These are phyloP conservation scores for Abrostola triplasia DNA, from an alignment of 2,888 invertebrate species.

Conservation along the genomic window DNA sequence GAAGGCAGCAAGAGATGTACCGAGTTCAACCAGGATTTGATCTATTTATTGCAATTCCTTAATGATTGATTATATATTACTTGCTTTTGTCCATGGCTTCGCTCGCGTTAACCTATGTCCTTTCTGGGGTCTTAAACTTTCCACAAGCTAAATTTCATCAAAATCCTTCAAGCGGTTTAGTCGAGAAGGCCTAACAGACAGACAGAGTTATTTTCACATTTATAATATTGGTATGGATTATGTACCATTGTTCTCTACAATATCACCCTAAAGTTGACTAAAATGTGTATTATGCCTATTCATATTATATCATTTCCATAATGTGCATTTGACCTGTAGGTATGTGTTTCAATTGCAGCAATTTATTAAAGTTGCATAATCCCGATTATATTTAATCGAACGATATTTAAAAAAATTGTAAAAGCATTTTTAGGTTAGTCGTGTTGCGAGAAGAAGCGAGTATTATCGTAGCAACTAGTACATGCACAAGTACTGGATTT, in stretches of 20 bases:
- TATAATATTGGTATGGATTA: no score
- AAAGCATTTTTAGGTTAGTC: slow-evolving; percentile 31
- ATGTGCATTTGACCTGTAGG: slow-evolving; percentile 56
- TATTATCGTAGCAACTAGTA: background rate
- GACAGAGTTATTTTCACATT: no score
- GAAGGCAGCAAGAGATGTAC: slow-evolving; percentile 60
- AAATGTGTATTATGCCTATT: no score
- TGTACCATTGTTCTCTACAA: no score
- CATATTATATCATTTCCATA: slow-evolving; percentile 72
- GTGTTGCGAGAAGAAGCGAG: slow-evolving; percentile 3
- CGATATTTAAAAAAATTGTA: slow-evolving; percentile 55
- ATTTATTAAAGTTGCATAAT: slow-evolving; percentile 67
- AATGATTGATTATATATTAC: no score
- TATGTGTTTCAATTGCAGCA: slow-evolving; percentile 60
- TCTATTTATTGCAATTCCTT: slow-evolving; percentile 64
- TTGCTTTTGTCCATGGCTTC: no score
- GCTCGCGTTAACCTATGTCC: no score
- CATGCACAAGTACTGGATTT: slow-evolving; percentile 27
- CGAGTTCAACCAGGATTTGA: slow-evolving; percentile 61
- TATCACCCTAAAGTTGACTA: no score
- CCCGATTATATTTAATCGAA: slow-evolving; percentile 60
- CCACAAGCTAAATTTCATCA: no score
- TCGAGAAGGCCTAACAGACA: no score
- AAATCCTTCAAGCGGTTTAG: no score
- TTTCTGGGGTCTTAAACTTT: no score